Conservation (phyloP, 2,113 vertebrate species). For the Centropristis striata region DNA sequence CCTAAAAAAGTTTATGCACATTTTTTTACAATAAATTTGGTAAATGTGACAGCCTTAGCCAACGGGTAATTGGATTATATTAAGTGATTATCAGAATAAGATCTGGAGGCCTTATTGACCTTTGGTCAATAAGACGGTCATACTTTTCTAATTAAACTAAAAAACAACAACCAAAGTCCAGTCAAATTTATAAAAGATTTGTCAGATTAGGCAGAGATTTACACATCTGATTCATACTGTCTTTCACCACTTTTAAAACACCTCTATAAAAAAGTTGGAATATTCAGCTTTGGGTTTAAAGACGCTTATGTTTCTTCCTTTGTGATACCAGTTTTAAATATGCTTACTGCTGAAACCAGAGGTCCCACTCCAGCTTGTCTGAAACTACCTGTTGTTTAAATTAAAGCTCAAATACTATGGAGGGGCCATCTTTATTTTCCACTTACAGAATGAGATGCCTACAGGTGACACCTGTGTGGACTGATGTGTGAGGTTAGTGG, state of each 20-base stretch:
- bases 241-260: neutral
- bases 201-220: constrained; percentile 10
- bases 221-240: neutral
- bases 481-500: constrained; percentile 35
- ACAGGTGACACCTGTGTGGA: constrained; percentile 50
- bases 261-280: neutral
- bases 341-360: too few relatives aligned
- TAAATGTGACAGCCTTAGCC: constrained; percentile 19
- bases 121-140: constrained; percentile 15
- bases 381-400: neutral
- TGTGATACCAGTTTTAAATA: too few relatives aligned
- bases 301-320: neutral
- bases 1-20: neutral
- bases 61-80: constrained; percentile 33
- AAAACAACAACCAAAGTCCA: constrained; percentile 22
- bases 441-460: constrained; percentile 21
- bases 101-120: neutral
- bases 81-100: constrained; percentile 21
- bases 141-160: neutral
- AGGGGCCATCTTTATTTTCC: constrained; percentile 37
- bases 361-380: neutral
- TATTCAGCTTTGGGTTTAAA: neutral
- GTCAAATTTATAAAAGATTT: neutral
- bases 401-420: constrained; percentile 23
- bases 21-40: constrained; percentile 4